A percentile compares a stretch with the other conserved stretches of the same genome.
Evolutionary conservation across 2,113 vertebrate species (phyloP).

Genomic region (Glareola pratincola): DNA sequence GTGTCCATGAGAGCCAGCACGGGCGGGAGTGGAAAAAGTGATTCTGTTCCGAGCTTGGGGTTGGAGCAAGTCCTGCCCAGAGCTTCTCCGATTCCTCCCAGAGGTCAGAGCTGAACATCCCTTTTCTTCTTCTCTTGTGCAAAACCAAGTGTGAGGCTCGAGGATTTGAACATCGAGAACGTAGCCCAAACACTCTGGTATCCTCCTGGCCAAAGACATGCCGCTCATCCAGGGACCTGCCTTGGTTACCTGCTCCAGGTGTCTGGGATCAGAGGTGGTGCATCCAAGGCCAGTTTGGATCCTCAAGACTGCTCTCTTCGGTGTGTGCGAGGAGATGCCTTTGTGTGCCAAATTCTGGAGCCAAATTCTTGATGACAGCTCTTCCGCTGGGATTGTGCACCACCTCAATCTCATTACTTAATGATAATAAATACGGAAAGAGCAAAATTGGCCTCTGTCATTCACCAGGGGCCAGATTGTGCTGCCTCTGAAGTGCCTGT

Average conservation of each 20-base stretch:
- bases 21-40: background rate
- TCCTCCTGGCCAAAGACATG: background rate
- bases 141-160: accelerated
- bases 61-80: background rate
- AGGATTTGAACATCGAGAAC: background rate
- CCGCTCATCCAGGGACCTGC: background rate
- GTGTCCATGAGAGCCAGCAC: background rate
- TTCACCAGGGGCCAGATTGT: background rate
- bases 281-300: background rate
- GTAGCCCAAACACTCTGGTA: background rate
- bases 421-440: background rate
- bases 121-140: background rate
- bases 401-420: background rate
- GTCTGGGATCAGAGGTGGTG: background rate
- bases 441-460: background rate
- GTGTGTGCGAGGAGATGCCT: background rate
- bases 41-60: background rate
- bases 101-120: background rate
- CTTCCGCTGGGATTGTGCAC: background rate
- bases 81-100: background rate
- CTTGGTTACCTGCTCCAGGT: background rate
- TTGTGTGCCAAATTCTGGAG: background rate
- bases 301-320: background rate
- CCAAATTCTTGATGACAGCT: background rate
- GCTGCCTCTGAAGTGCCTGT: background rate